These are phyloP conservation scores for Rhadinocentrus ornatus DNA, from an alignment of 2,797 vertebrate species.

Conservation along the genomic window DNA sequence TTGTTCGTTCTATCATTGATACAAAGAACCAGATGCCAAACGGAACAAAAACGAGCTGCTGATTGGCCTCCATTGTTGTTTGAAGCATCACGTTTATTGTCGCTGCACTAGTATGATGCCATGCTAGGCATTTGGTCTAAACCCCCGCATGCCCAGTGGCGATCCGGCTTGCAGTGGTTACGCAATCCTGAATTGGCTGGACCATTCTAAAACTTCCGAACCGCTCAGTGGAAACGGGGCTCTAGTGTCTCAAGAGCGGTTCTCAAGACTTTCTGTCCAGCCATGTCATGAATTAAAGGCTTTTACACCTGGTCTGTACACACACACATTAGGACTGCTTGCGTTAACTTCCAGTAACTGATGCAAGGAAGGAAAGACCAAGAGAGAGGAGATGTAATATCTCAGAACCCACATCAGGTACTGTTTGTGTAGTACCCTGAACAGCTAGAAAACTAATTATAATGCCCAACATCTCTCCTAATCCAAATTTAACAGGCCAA, in stretches of 20 bases:
- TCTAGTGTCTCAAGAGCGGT: conserved; percentile 6
- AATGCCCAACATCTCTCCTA: not conserved
- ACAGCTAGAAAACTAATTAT: not conserved
- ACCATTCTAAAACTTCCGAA: no score
- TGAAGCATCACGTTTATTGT: no score
- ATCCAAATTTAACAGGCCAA: not conserved
- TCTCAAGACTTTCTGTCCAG: not conserved
- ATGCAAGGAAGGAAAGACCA: not conserved
- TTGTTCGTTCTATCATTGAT: no score
- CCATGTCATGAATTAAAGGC: not conserved
- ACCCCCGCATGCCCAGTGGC: no score
- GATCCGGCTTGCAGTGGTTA: no score
- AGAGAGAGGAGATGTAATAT: not conserved
- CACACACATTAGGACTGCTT: conserved; percentile 4
- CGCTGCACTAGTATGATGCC: no score
- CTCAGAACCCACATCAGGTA: conserved; percentile 1
- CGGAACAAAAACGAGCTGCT: no score
- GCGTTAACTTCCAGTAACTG: not conserved
- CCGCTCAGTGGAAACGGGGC: no score
- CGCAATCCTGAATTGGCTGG: no score
- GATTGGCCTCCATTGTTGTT: no score
- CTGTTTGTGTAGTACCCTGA: not conserved
- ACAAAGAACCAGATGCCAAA: no score
- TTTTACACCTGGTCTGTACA: conserved; percentile 13
- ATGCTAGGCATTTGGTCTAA: no score